Percentiles rank a stretch among this genome's conserved stretches.
These are phyloP conservation scores for Lagria hirta DNA, from an alignment of 2,888 invertebrate genomes.

Conservation along the genomic window DNA sequence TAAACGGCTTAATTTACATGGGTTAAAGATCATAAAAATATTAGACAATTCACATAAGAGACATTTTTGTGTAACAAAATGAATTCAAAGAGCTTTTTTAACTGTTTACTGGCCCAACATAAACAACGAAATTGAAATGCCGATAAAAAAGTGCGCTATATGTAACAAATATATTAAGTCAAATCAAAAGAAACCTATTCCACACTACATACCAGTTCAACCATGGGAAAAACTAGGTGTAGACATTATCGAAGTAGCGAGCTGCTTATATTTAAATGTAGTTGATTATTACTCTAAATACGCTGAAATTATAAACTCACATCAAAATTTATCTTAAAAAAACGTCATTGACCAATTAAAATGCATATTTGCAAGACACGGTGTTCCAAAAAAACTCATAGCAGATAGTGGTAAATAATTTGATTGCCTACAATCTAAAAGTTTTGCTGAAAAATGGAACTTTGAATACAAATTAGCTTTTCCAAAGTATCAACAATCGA, in stretches of 20 bases:
- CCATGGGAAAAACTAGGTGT: conserved; percentile 16
- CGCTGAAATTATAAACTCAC: conserved; percentile 11
- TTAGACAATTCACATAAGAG: too few relatives aligned
- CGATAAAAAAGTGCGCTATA: too few relatives aligned
- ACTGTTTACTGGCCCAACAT: too few relatives aligned
- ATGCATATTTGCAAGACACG: conserved; percentile 22
- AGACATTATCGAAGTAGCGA: conserved; percentile 9
- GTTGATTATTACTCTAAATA: conserved; percentile 23
- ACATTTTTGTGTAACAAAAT: too few relatives aligned
- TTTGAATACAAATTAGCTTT: conserved; percentile 9
- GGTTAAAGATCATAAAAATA: too few relatives aligned
- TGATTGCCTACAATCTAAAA: conserved; percentile 8
- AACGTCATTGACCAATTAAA: conserved; percentile 22
- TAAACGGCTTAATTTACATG: too few relatives aligned
- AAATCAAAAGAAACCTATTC: conserved; percentile 11
- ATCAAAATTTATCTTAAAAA: conserved; percentile 7
- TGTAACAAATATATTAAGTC: conserved; percentile 15
- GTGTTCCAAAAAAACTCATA: conserved; percentile 24
- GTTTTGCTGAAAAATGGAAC: conserved; percentile 20
- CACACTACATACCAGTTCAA: conserved; percentile 3
- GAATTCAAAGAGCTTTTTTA: too few relatives aligned
- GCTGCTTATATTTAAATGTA: conserved; percentile 8
- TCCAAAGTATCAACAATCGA: conserved; percentile 22
- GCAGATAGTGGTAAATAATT: conserved; percentile 21
- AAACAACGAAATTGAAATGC: too few relatives aligned